A percentile compares a stretch with the other conserved stretches of the same genome.
Conservation (phyloP, 2,113 vertebrate genomes). For the Zosterops lateralis region DNA sequence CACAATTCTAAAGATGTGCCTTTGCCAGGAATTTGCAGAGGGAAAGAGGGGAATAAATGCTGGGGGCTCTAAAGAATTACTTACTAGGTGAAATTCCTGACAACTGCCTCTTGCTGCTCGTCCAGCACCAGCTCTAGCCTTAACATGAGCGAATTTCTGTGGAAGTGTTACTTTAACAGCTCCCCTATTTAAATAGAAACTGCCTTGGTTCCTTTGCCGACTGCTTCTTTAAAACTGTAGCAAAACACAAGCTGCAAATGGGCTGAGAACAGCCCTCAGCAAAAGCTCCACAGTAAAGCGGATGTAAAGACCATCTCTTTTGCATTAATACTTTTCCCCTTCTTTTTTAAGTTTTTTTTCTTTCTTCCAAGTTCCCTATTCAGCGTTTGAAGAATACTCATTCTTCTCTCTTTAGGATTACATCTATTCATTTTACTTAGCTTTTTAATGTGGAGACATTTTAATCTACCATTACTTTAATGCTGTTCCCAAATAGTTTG, state of each 20-base stretch:
- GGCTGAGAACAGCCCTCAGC: constrained; percentile 32
- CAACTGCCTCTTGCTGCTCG: neutral
- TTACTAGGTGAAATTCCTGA: neutral
- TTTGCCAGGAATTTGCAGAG: neutral
- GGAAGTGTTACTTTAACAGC: neutral
- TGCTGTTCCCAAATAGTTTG: constrained; percentile 31
- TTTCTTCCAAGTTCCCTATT: constrained; percentile 42
- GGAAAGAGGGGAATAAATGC: neutral
- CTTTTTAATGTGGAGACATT: constrained; percentile 56
- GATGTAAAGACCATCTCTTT: constrained; percentile 51
- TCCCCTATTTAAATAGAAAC: neutral
- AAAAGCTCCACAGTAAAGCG: constrained; percentile 10
- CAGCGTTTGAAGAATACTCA: constrained; percentile 59
- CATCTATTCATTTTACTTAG: constrained; percentile 63
- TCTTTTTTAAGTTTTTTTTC: neutral
- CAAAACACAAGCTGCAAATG: constrained; percentile 32
- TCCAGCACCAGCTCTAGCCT: neutral
- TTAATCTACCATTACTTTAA: constrained; percentile 57
- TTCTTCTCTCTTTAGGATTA: constrained; percentile 60
- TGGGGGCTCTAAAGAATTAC: neutral
- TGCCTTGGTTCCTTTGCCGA: neutral
- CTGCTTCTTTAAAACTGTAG: constrained; percentile 19
- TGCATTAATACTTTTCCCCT: constrained; percentile 31
- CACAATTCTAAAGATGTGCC: neutral
- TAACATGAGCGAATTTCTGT: neutral